Evolutionary conservation across 2,113 vertebrate genomes (phyloP), one percentile per base, ranked within the genome.

Genomic region (Chlamydotis undulata): DNA sequence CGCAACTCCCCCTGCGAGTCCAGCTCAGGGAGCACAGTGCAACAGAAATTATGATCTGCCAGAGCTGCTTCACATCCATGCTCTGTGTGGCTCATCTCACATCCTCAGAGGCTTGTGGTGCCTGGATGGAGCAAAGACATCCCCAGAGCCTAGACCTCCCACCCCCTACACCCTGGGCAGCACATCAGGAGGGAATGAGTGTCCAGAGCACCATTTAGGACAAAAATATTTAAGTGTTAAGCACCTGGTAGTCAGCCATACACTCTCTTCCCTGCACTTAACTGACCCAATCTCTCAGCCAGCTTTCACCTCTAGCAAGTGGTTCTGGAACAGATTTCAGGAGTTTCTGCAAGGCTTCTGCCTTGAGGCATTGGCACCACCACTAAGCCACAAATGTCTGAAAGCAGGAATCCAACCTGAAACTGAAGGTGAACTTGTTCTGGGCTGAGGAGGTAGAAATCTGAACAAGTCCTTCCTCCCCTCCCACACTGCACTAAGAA

Each of bases 201-300:
- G 7, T 29, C 55, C 52, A 18, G 69, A 70, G 91, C 53, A 23
- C 22, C 4, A 4, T 23, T 35, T 13, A 67, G 56, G 55, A 74
- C 52, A 71, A 29, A 50, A 3, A 60, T 2, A 18, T 2, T 0
- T 0, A 4, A 25, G 4, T 16, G 25, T 19, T 37, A 45, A 90
- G 56, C 64, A 37, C 41, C 22, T 41, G 33, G 17, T 17, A 45
- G 28, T 56, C 82, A 82, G 28, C 35, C 55, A 31, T 13, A 12
- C 17, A 1, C 49, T 39, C 68, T 88, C n/a, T 53, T 61, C 56
- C 59, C 68, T 37, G n/a, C 26, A 19, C 12, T 55, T 83, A 43
- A 43, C 77, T 33, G 12, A 76, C n/a, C 26, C 45, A 31, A 71
- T 41, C 60, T 74, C 28, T 19, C 37, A 23, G 39, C n/a, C 41